phyloP scores from a whole-genome alignment of 92 coral and sea anemone species.

The Porites rus region DNA sequence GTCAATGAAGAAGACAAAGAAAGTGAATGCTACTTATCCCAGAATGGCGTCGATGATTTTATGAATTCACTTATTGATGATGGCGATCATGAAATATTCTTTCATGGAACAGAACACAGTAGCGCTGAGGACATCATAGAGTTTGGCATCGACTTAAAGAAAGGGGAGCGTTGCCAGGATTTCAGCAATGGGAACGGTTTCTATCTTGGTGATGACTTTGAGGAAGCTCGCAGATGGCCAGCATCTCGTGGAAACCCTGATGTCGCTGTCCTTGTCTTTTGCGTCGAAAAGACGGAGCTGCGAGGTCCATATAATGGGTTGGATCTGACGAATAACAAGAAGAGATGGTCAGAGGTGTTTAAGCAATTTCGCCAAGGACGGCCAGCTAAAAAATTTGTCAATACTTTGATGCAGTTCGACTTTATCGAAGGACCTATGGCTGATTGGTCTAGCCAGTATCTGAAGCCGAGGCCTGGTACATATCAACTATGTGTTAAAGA shows the following conservation, averaged over 20 bases:
- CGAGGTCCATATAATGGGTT: constrained; percentile 6
- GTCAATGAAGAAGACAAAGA: background rate
- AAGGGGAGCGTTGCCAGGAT: background rate
- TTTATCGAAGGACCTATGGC: constrained; percentile 76
- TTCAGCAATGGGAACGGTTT: constrained; percentile 56
- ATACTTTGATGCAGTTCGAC: background rate
- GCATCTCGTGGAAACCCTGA: constrained; percentile 7
- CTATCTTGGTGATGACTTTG: constrained; percentile 44
- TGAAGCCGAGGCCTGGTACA: background rate
- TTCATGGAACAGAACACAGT: constrained; percentile 6
- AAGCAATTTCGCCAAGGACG: constrained; percentile 44
- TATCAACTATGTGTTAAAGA: constrained; percentile 64
- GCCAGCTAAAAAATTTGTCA: constrained; percentile 21
- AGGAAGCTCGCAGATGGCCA: constrained; percentile 43
- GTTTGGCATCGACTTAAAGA: background rate
- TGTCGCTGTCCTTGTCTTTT: constrained; percentile 64
- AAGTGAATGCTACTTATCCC: background rate
- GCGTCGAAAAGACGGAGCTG: constrained; percentile 31
- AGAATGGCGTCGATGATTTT: background rate
- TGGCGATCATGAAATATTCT: constrained; percentile 6
- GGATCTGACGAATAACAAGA: background rate
- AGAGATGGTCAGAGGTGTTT: constrained; percentile 56
- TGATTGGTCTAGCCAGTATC: background rate
- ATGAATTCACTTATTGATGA: background rate
- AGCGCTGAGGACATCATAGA: constrained; percentile 17